Evolutionary conservation across 1,140 invertebrate genomes (phyloP).

Genomic region (Pachypsylla venusta): DNA sequence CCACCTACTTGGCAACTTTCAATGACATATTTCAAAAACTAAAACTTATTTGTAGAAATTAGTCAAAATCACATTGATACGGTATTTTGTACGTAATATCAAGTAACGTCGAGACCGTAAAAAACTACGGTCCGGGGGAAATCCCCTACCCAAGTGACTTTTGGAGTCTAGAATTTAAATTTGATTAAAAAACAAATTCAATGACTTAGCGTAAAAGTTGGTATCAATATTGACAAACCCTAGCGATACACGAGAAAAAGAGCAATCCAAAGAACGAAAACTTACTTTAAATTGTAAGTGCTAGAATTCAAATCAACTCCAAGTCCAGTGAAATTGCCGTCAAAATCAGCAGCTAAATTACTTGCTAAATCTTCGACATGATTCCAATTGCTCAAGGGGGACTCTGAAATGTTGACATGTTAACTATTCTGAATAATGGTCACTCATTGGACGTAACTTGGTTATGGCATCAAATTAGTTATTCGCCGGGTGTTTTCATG

Average conservation of each 20-base stretch:
- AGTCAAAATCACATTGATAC: too few species aligned
- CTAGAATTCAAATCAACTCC: conserved; percentile 52
- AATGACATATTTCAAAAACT: too few species aligned
- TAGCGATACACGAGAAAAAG: background rate
- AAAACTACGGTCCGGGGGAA: conserved; percentile 16
- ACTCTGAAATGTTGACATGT: too few species aligned
- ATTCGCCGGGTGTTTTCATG: too few species aligned
- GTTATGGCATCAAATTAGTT: too few species aligned
- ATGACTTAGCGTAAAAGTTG: background rate
- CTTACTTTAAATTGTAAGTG: conserved; percentile 58
- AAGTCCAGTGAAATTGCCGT: conserved; percentile 56
- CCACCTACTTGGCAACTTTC: too few species aligned
- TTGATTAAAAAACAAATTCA: background rate
- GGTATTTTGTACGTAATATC: too few species aligned
- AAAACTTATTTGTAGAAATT: too few species aligned
- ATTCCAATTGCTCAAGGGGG: conserved; percentile 18
- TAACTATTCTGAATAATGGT: too few species aligned
- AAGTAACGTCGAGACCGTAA: background rate
- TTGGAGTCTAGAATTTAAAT: conserved; percentile 17
- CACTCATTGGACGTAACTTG: too few species aligned
- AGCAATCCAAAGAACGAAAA: conserved; percentile 16
- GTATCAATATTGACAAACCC: background rate
- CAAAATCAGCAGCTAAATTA: conserved; percentile 56
- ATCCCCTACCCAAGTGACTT: conserved; percentile 13
- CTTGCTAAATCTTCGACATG: conserved; percentile 48